Evolutionary conservation across 2,888 invertebrate genomes (phyloP), one percentile per base, ranked within the genome.

Genomic region (Rhopalosiphum nymphaeae): DNA sequence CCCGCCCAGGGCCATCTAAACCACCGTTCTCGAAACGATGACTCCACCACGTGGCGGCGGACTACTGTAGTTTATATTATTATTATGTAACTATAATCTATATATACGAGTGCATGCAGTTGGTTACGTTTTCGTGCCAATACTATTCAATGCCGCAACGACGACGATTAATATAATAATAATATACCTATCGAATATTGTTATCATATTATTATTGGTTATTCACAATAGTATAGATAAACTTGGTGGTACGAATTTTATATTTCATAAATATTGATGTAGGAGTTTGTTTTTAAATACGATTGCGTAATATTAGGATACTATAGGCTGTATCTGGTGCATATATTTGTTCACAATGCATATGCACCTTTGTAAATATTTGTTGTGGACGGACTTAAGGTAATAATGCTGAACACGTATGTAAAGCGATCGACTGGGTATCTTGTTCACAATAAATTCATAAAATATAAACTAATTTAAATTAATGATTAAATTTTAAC

Each of bases 241-340:
- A 7, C 5, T 7, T 5, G 11, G 29, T 26, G 26, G 3, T 29
- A 26, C 56, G 42, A 89, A 2, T 89, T 26, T 36, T 42, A 57
- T 78, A 78, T 89, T 42, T 42, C 56, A 89, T 89, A 89, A 89
- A 89, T 57, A 57, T 86, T 46, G 53, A 56, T 16, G n/a, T 9
- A 11, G 16, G 7, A 46, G 29, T 16, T 16, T 0, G 5, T 44
- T 86, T 46, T 86, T 46, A 53, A 36, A 36, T 56, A 88, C 36
- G 10, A 36, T 9, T 36, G 53, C 10, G 0, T 25, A 36, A 36
- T 11, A 36, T 56, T 53, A 53, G 21, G 5, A 44, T 67, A 67
- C 13, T 13, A n/a, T 57, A 57, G 21, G 26, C 36, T 13, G 25
- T 78, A 36, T 36, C 21, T 36, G 21, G 78, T 78, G n/a, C 67